Evolutionary conservation across 1,140 invertebrate genomes (phyloP).

Genomic region (Oncopeltus fasciatus): DNA sequence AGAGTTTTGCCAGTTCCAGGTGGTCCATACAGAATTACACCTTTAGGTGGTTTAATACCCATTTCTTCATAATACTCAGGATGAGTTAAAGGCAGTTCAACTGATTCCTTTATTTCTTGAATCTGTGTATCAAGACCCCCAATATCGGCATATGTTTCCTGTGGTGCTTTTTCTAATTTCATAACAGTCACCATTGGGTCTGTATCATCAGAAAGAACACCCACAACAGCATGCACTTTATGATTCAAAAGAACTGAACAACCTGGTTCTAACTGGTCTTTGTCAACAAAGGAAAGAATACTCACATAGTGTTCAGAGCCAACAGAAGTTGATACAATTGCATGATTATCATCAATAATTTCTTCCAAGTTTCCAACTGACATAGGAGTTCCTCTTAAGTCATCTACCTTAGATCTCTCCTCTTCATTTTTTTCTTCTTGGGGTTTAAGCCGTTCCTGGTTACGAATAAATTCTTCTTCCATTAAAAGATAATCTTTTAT

Average conservation of each 20-base stretch:
- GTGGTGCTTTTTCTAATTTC: conserved; percentile 99
- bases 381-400: conserved; percentile 97
- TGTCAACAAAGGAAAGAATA: conserved; percentile 98
- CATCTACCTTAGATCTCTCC: conserved; percentile 94
- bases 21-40: conserved; percentile 95
- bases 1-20: conserved; percentile 98
- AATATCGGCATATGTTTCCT: conserved; percentile 99
- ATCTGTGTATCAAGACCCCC: conserved; percentile 97
- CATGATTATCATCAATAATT: conserved; percentile 99
- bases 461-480: conserved; percentile 99
- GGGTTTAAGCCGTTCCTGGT: conserved; percentile 94
- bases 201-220: conserved; percentile 96
- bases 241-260: conserved; percentile 98
- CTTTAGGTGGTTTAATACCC: conserved; percentile 99
- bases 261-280: conserved; percentile 97
- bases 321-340: conserved; percentile 98
- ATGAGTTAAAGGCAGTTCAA: conserved; percentile 95
- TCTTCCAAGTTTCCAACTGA: conserved; percentile 98
- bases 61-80: conserved; percentile 99
- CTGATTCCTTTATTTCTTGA: conserved; percentile 99
- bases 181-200: conserved; percentile 99
- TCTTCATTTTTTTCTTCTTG: conserved; percentile 99
- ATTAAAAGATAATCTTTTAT: conserved; percentile 98
- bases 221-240: conserved; percentile 96
- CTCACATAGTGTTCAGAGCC: conserved; percentile 99